These are phyloP conservation scores for Paradisaea rubra DNA, from an alignment of 2,113 vertebrate species.

Conservation along the genomic window DNA sequence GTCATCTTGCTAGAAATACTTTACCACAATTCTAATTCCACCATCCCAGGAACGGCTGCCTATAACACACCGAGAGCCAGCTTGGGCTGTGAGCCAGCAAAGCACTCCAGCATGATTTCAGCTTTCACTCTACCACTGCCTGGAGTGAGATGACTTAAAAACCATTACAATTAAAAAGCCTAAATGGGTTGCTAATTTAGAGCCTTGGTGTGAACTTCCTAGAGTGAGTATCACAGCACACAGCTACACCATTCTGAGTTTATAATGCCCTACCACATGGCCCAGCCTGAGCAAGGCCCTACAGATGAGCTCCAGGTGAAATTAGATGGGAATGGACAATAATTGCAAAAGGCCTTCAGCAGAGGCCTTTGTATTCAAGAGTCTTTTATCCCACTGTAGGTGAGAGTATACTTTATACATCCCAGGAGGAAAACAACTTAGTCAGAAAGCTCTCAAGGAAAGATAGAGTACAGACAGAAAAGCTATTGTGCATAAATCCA, in stretches of 20 bases:
- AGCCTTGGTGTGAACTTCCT: background rate
- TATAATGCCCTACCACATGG: background rate
- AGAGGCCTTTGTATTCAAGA: constrained; percentile 18
- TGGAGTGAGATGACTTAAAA: background rate
- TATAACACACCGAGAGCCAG: constrained; percentile 15
- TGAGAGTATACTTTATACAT: constrained; percentile 51
- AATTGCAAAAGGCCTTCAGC: background rate
- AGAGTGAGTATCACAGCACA: background rate
- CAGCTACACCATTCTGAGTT: background rate
- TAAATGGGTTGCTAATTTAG: background rate
- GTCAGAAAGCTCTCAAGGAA: constrained; percentile 31
- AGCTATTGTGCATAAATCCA: constrained; percentile 45
- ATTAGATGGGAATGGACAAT: background rate
- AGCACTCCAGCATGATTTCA: constrained; percentile 47
- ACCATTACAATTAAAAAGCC: constrained; percentile 11
- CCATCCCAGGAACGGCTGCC: constrained; percentile 28
- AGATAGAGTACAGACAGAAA: constrained; percentile 51
- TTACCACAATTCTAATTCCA: constrained; percentile 35
- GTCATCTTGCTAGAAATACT: constrained; percentile 46
- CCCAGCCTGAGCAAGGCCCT: background rate
- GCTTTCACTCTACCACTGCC: background rate
- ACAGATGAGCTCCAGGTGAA: constrained; percentile 36
- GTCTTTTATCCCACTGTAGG: constrained; percentile 24
- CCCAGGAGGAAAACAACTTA: constrained; percentile 55
- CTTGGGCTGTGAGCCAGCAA: constrained; percentile 44